Percentiles rank a stretch among this genome's conserved stretches.
These are phyloP conservation scores for Psittacula cyanocephala DNA, from an alignment of 2,113 vertebrate species.

Conservation along the genomic window DNA sequence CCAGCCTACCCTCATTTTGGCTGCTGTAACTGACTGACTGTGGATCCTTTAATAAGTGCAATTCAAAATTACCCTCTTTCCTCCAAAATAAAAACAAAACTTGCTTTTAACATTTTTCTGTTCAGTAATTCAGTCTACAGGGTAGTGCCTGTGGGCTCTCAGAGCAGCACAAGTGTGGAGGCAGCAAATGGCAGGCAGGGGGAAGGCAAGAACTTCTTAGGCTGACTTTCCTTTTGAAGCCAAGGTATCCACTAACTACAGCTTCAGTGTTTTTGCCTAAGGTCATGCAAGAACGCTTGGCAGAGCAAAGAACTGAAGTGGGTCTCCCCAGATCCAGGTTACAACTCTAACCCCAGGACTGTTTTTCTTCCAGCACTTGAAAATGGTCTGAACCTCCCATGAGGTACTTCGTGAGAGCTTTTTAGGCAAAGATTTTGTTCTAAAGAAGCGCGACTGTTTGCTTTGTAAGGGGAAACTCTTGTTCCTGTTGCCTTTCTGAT, in stretches of 20 bases:
- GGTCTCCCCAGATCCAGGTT: conserved; percentile 36
- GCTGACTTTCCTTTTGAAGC: conserved; percentile 43
- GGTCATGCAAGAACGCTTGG: background rate
- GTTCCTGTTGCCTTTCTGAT: conserved; percentile 54
- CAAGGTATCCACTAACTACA: background rate
- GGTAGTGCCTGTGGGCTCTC: background rate
- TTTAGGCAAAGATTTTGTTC: conserved; percentile 23
- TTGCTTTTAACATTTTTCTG: background rate
- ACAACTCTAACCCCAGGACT: conserved; percentile 14
- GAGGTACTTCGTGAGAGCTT: background rate
- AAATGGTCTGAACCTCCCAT: conserved; percentile 27
- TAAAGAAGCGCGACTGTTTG: conserved; percentile 21
- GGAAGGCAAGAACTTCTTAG: conserved; percentile 28
- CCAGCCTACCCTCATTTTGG: background rate
- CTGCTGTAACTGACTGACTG: background rate
- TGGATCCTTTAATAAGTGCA: background rate
- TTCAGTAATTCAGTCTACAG: background rate
- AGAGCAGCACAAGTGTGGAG: background rate
- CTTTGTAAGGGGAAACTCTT: conserved; percentile 43
- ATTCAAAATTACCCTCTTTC: background rate
- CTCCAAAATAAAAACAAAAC: background rate
- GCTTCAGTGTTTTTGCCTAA: conserved; percentile 42
- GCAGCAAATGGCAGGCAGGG: background rate
- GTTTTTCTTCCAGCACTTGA: conserved; percentile 41
- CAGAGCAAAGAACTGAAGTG: conserved; percentile 52